phyloP scores from a whole-genome alignment of 2,888 invertebrate genomes.

The Synergus itoensis region DNA sequence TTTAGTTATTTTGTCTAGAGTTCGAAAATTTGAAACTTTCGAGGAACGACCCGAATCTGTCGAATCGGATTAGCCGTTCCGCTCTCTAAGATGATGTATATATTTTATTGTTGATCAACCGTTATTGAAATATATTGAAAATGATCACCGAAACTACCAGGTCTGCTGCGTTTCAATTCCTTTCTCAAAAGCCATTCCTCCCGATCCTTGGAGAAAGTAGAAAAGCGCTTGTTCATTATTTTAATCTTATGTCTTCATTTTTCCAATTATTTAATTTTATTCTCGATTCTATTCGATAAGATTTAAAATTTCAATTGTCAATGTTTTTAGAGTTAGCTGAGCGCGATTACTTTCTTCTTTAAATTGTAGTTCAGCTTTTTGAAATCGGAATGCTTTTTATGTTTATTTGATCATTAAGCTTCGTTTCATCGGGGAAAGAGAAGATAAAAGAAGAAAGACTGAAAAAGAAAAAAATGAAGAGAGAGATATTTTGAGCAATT shows the following conservation, averaged over 20 bases:
- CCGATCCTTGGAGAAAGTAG: constrained; percentile 18
- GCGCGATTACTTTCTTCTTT: not conserved
- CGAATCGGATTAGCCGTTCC: constrained; percentile 27
- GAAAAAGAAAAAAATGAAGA: not conserved
- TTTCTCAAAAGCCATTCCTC: constrained; percentile 15
- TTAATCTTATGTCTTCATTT: not conserved
- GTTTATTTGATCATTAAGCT: not conserved
- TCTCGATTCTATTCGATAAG: not conserved
- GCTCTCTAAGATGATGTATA: constrained; percentile 30
- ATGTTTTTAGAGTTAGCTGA: too few species aligned
- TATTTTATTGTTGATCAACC: constrained; percentile 34
- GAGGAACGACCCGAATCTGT: constrained; percentile 1
- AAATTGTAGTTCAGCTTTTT: not conserved
- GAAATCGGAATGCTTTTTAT: not conserved
- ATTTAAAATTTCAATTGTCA: not conserved
- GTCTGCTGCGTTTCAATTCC: constrained; percentile 42
- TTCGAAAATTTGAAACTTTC: not conserved
- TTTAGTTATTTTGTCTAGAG: not conserved
- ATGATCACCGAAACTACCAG: constrained; percentile 29
- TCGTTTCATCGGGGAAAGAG: constrained; percentile 11
- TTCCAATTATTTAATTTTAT: not conserved
- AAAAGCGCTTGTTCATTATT: not conserved
- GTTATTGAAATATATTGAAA: constrained; percentile 40
- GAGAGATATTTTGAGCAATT: not conserved
- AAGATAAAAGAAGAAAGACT: not conserved